These are phyloP conservation scores for Festucalex cinctus DNA, from an alignment of 2,113 vertebrate genomes.

Conservation along the genomic window DNA sequence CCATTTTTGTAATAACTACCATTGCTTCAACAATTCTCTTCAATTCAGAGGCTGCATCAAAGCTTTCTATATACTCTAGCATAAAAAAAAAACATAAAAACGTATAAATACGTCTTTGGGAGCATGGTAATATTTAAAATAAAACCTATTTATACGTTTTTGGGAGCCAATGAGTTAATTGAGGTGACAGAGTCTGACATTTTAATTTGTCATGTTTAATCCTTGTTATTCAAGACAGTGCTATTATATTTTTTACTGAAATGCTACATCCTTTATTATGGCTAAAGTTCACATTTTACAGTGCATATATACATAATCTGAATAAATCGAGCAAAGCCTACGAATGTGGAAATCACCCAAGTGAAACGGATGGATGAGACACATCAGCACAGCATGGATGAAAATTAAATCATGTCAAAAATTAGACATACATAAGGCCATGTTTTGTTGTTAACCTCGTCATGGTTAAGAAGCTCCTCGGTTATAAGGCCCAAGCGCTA, in stretches of 20 bases:
- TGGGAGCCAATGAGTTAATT: no score
- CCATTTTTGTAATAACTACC: no score
- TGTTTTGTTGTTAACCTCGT: neutral
- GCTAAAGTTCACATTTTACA: conserved; percentile 1
- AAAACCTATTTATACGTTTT: no score
- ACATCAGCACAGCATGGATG: conserved; percentile 2
- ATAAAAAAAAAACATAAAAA: no score
- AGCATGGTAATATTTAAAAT: no score
- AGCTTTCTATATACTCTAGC: no score
- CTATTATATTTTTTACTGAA: neutral
- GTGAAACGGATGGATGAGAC: conserved; percentile 6
- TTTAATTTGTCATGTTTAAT: neutral
- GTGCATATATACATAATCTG: conserved; percentile 10
- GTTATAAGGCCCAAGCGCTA: no score
- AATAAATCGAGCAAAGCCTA: conserved; percentile 6
- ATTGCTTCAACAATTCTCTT: no score
- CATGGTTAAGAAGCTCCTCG: no score
- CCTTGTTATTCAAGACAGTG: neutral
- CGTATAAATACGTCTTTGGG: no score
- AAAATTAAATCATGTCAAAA: conserved; percentile 4
- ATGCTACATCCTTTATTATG: conserved; percentile 3
- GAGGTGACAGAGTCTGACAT: neutral
- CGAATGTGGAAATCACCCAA: neutral
- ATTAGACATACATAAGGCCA: neutral
- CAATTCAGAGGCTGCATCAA: no score